Base-by-base conservation (phyloP, 2,888 invertebrate genomes). In the Cyclophora albipunctata region DNA sequence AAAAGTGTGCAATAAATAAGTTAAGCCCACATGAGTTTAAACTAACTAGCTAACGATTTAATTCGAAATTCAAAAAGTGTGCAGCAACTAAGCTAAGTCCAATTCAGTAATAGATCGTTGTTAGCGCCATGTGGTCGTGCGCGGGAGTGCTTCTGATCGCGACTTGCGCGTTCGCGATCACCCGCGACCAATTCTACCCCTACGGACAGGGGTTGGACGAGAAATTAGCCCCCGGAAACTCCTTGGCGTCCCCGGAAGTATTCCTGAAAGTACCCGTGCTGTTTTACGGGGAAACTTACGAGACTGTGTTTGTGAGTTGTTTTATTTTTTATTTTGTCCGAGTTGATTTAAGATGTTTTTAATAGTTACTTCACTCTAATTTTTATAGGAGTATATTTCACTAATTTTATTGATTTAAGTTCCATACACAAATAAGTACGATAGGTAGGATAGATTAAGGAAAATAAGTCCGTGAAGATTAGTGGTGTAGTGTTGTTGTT, bases 291-390 rank as follows among this genome's bases (percentile, higher is more conserved):
- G 92, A 92, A 60, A 84, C 85, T 56, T 96, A 95, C 78, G 91
- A 92, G 50, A 90, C 91, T 40, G 89, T 97, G 67, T 97, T 91
- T 81, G 97, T 98, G 86, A 96, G 97, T 96, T 68, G 4, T 50
- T 50, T 37, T 37, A 5, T 37, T 37, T 37, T 20, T 20, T 20
- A 20, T 20, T 20, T 20, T 20, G 1, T 20, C 20, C 20, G 20
- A 20, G 20, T 20, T 1, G 20, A 37, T 37, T 37, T 37, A 37
- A 5, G 37, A 37, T 37, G 37, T 37, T 37, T 37, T 37, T 20
- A 20, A 40, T 40, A 40, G 40, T 7, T 7, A 3, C 40, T 40
- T 40, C 20, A 20, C 20, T 20, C 20, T 20, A 20, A 20, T 20
- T 20, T 20, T 20, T 20, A 20, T 20, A 20, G 20, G 20, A 20